These are phyloP conservation scores for Numenius phaeopus DNA, from an alignment of 2,797 vertebrate species.

Conservation along the genomic window DNA sequence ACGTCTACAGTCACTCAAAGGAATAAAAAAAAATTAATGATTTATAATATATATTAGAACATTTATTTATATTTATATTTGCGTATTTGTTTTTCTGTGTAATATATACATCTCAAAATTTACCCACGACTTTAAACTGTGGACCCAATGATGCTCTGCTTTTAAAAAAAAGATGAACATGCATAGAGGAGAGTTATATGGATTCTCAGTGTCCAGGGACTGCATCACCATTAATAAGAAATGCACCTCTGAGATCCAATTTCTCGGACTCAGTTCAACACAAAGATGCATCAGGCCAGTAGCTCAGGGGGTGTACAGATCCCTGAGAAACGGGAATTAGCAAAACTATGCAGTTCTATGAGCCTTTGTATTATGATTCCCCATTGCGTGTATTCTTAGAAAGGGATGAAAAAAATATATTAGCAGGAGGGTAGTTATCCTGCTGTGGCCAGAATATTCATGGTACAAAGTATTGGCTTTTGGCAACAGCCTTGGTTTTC, in stretches of 20 bases:
- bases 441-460: too few species aligned
- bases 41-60: background rate
- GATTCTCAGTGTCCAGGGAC: background rate
- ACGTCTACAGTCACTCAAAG: background rate
- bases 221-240: background rate
- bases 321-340: background rate
- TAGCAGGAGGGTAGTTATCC: too few species aligned
- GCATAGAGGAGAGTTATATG: accelerated
- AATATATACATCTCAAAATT: background rate
- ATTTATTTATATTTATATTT: background rate
- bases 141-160: background rate
- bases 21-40: background rate
- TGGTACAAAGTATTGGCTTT: accelerated
- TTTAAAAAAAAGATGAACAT: background rate
- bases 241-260: background rate
- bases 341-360: background rate
- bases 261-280: background rate
- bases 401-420: background rate
- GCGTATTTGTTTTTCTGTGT: background rate
- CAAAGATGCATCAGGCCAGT: background rate
- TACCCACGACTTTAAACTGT: too few species aligned
- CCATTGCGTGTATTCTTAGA: background rate
- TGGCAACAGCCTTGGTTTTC: accelerated
- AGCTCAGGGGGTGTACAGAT: background rate
- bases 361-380: background rate